Base-by-base conservation (phyloP, 2,113 vertebrate species). In the Caranx melampygus region DNA sequence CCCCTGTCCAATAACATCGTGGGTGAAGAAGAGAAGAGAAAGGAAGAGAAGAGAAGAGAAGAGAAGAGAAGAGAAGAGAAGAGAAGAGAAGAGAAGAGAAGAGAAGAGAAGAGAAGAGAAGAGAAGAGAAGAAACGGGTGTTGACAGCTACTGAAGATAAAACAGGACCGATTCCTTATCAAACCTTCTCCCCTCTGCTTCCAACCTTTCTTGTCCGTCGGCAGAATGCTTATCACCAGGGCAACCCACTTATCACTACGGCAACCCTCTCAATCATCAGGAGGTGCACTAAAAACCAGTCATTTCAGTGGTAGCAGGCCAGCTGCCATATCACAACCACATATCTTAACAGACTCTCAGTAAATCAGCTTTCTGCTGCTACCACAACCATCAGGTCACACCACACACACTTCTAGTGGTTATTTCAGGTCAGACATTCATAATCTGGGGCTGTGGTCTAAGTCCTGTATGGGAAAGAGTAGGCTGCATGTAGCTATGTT, bases 191-290 rank as follows among this genome's bases (percentile, higher is more conserved):
- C 49, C 64, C 59, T 63, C 54, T 54, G 47, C 81, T 55, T 76
- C 79, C 69, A 66, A 61, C 71, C 77, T 86, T 73, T 82, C 86
- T 68, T 86, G 85, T 92, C 89, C 61, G 47, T 87, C 37, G 31
- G 78, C 85, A 88, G 57, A 88, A 84, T 73, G 64, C 88, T 92
- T 93, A 90, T 92, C 92, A 88, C 89, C 83, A 82, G 86, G 83
- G 90, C 82, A 90, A 88, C 84, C 87, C 87, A 88, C 92, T 93
- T 93, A 92, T 93, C 91, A 86, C 88, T 88, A 86, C 84, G n/a
- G 89, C 88, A 93, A 92, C 89, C 82, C 78, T 79, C 84, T 92
- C 88, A 87, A 91, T 92, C 91, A 91, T 79, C 1, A 18, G 51
- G 72, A 88, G 87, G 84, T 13, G 47, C 77, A 79, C 68, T 78